A percentile compares a stretch with the other conserved stretches of the same genome.
phyloP scores from a whole-genome alignment of 2,888 invertebrate species.

The Arctia plantaginis region DNA sequence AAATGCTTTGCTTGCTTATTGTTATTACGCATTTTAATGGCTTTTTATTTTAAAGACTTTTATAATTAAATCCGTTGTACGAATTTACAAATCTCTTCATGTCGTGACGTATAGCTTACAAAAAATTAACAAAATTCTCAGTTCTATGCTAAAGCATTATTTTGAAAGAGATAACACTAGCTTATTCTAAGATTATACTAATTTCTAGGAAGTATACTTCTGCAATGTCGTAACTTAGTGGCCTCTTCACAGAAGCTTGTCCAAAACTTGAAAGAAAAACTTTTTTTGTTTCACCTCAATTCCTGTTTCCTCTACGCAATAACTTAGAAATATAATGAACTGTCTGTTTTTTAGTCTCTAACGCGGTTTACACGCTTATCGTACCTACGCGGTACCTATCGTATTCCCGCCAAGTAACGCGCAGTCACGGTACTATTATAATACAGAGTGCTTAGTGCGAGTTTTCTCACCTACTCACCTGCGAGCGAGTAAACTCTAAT shows the following conservation, averaged over 20 bases:
- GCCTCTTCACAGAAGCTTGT: background rate
- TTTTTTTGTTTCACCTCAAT: background rate
- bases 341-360: conserved; percentile 13
- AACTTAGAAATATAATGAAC: background rate
- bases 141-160: background rate
- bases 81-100: background rate
- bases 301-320: background rate
- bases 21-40: no score
- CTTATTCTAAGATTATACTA: background rate
- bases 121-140: background rate
- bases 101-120: background rate
- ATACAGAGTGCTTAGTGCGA: no score
- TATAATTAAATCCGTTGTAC: no score
- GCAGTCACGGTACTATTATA: no score
- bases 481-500: no score
- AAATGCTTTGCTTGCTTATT: no score
- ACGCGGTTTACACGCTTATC: conserved; percentile 9
- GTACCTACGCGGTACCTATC: conserved; percentile 33
- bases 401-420: conserved; percentile 57
- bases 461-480: no score
- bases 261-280: background rate
- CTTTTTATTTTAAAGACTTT: background rate
- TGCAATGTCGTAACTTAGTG: background rate
- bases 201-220: background rate
- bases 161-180: background rate